phyloP scores from a whole-genome alignment of 2,797 vertebrate genomes.

The Lacerta agilis region DNA sequence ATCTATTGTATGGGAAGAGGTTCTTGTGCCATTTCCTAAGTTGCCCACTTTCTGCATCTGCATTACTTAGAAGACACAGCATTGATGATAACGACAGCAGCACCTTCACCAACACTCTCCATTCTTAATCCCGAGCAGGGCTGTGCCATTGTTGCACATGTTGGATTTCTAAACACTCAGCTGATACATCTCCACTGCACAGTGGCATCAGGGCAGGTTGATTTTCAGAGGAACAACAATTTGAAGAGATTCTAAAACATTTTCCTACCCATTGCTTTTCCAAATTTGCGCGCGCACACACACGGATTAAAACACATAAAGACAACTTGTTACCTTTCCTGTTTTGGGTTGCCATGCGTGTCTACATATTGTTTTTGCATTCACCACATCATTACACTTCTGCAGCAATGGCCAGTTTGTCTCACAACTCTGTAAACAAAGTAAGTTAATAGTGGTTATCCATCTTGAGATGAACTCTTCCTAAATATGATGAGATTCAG shows the following conservation, averaged over 20 bases:
- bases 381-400: constrained; percentile 90
- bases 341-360: constrained; percentile 88
- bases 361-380: constrained; percentile 92
- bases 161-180: background rate
- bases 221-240: background rate
- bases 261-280: background rate
- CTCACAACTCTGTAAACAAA: constrained; percentile 81
- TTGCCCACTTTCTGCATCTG: background rate
- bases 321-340: constrained; percentile 81
- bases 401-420: constrained; percentile 87
- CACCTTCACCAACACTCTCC: background rate
- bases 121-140: background rate
- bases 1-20: background rate
- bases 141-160: background rate
- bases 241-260: background rate
- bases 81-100: too few species aligned
- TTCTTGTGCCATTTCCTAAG: background rate
- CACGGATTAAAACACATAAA: constrained; percentile 23
- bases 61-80: background rate
- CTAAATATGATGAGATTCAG: background rate
- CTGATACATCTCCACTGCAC: background rate
- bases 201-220: background rate
- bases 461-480: constrained; percentile 46
- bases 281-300: accelerated
- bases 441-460: constrained; percentile 30